Evolutionary conservation across 1,140 invertebrate species (phyloP).

Genomic region (Drosophila nikananu): DNA sequence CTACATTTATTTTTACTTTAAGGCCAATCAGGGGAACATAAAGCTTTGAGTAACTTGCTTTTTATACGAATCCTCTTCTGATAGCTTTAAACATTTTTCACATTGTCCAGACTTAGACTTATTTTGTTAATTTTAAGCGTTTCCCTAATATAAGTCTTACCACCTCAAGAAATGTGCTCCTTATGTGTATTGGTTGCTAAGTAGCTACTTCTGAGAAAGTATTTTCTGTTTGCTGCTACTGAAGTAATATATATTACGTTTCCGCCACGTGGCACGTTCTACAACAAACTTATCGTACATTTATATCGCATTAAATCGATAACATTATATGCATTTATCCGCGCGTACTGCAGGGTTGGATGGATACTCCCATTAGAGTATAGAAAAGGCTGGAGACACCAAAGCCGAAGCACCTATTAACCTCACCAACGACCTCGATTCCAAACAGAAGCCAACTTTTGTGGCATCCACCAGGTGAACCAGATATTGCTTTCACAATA

Average conservation of each 20-base stretch:
- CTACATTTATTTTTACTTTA: not conserved
- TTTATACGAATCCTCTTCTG: not conserved
- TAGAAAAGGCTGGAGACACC: not conserved
- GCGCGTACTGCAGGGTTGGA: conserved; percentile 1
- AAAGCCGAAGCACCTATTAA: not conserved
- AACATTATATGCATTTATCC: conserved; percentile 1
- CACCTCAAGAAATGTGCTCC: not conserved
- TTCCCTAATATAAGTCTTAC: not conserved
- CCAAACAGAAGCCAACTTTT: not conserved
- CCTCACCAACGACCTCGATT: not conserved
- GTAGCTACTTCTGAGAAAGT: conserved; percentile 4
- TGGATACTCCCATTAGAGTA: conserved; percentile 6
- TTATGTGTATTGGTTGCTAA: conserved; percentile 14
- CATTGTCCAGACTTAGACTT: too few relatives aligned
- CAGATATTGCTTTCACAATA: conserved; percentile 1
- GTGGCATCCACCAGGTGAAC: conserved; percentile 6
- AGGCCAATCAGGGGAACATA: not conserved
- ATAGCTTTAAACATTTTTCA: not conserved
- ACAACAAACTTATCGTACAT: conserved; percentile 1
- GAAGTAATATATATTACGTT: conserved; percentile 29
- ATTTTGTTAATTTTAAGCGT: not conserved
- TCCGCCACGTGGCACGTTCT: conserved; percentile 44
- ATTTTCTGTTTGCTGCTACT: conserved; percentile 3
- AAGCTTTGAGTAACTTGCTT: not conserved
- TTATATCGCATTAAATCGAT: conserved; percentile 10